Evolutionary conservation across 2,113 vertebrate genomes (phyloP), one percentile per base, ranked within the genome.

Genomic region (Stegastes partitus): DNA sequence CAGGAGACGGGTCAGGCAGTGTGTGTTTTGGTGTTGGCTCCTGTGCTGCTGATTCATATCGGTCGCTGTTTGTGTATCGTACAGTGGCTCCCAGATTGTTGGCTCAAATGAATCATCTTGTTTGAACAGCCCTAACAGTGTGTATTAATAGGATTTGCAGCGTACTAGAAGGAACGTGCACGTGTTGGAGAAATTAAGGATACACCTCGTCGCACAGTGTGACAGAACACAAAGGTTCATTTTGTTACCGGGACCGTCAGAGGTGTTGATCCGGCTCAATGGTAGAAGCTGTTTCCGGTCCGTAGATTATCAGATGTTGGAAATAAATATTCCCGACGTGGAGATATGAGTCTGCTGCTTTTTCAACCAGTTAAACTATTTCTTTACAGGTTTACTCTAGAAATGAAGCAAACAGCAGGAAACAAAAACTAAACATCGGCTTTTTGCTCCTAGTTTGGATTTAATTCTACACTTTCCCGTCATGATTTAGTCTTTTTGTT

Each of bases 1-100:
- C 31, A 4, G 50, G 68, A 63, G 28, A 59, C 81, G 77, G 64
- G 65, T 70, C 65, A 62, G 56, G 47, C 21, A 55, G 44, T 82
- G 85, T 85, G 81, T 93, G 86, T 66, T 91, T 92, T 91, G 90
- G 92, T 44, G 91, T 86, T 65, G 77, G 50, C 83, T 75, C 19
- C 42, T 83, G 28, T 10, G 50, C 72, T 55, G 85, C 63, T 79
- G 79, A 90, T 73, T 82, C 86, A 81, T 65, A 69, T 28, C 0
- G 10, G 42, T 62, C 64, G 62, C 39, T 11, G 31, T 80, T 71
- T 83, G 73, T 54, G 28, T 23, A 47, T 66, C 72, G 21, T 21
- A 37, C 75, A 28, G 77, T 37, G 56, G 53, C 64, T 82, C 37
- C 47, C 57, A 65, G 26, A 19, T 16, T 87, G 79, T 90, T 92